Evolutionary conservation across 2,113 vertebrate genomes (phyloP).

Genomic region (Limnothrissa miodon): DNA sequence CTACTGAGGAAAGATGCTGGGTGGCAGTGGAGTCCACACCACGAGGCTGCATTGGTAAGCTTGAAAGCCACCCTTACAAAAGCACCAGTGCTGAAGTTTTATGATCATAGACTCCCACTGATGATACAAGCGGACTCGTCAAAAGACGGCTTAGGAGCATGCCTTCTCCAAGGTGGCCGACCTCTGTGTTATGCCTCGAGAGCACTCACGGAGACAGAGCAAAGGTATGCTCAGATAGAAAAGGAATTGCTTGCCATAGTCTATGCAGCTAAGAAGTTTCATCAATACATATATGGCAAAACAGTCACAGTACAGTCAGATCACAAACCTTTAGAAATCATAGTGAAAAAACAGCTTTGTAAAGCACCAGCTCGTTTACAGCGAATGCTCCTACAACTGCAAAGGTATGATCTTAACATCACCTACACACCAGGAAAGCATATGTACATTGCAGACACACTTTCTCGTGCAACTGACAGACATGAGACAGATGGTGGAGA

Average conservation of each 20-base stretch:
- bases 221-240: slow-evolving; percentile 32
- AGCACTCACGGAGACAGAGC: slow-evolving; percentile 30
- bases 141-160: slow-evolving; percentile 36
- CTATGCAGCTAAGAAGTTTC: background rate
- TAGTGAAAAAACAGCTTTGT: slow-evolving; percentile 25
- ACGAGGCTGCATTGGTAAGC: background rate
- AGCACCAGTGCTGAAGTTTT: slow-evolving; percentile 30
- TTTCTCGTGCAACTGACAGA: background rate
- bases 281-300: slow-evolving; percentile 33
- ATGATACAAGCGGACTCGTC: slow-evolving; percentile 35
- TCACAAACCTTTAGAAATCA: slow-evolving; percentile 34
- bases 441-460: slow-evolving; percentile 4
- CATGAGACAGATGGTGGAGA: background rate
- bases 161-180: slow-evolving; percentile 29
- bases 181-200: slow-evolving; percentile 29
- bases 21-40: too few species aligned
- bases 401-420: background rate
- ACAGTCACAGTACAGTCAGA: slow-evolving; percentile 30
- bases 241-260: slow-evolving; percentile 28
- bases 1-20: too few species aligned
- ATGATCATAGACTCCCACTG: slow-evolving; percentile 4
- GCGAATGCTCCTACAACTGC: slow-evolving; percentile 26
- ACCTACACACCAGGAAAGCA: slow-evolving; percentile 29
- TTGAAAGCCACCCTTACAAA: slow-evolving; percentile 29
- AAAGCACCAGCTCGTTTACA: slow-evolving; percentile 27